A percentile compares a stretch with the other conserved stretches of the same genome.
Conservation (phyloP, 2,113 vertebrate genomes). For the Caretta caretta region DNA sequence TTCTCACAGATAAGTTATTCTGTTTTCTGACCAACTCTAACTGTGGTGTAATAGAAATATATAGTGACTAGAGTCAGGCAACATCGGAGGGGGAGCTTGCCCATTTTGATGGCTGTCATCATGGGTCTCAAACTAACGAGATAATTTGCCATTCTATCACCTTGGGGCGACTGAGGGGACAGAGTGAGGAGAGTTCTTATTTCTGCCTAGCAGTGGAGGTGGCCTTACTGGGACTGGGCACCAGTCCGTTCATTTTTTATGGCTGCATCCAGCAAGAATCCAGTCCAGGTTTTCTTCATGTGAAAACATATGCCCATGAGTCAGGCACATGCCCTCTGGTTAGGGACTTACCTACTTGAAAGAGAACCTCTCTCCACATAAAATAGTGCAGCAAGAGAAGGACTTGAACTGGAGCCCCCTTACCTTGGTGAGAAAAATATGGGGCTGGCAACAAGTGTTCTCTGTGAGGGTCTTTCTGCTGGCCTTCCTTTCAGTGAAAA, state of each 20-base stretch:
- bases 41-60: not conserved
- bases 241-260: not conserved
- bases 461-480: not conserved
- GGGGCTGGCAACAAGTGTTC: not conserved
- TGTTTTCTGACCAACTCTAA: not conserved
- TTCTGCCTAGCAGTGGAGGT: not conserved
- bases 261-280: not conserved
- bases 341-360: not conserved
- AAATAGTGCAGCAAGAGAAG: not conserved
- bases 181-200: not conserved
- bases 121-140: not conserved
- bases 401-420: not conserved
- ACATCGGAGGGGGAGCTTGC: not conserved
- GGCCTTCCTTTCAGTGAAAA: not conserved
- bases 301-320: not conserved
- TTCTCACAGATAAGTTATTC: not conserved
- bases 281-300: not conserved
- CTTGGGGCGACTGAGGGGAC: not conserved
- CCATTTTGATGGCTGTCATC: not conserved
- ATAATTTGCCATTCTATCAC: not conserved
- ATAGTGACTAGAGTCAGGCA: not conserved
- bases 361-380: not conserved
- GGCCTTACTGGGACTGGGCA: not conserved
- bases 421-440: not conserved
- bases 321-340: not conserved